Percentiles rank a stretch among this genome's conserved stretches.
Evolutionary conservation across 2,113 vertebrate genomes (phyloP).

Genomic region (Pelobates fuscus): DNA sequence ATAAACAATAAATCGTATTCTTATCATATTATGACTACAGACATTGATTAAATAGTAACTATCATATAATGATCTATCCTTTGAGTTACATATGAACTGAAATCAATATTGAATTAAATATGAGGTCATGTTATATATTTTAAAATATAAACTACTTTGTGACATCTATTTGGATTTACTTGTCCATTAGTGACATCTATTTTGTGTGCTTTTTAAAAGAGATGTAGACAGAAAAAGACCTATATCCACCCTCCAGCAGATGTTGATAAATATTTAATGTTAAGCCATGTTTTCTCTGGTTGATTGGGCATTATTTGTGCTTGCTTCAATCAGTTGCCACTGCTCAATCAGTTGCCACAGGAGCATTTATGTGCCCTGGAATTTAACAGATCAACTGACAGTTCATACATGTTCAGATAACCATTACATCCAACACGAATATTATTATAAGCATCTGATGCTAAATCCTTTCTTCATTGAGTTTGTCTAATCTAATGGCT

Average conservation of each 20-base stretch:
- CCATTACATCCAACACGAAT: too few species aligned
- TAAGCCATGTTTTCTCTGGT: neutral
- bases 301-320: too few species aligned
- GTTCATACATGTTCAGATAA: too few species aligned
- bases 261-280: neutral
- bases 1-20: neutral
- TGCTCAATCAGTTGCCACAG: too few species aligned
- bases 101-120: neutral
- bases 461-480: too few species aligned
- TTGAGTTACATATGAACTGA: neutral
- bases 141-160: neutral
- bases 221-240: neutral
- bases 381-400: too few species aligned
- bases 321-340: too few species aligned
- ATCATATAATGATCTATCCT: neutral
- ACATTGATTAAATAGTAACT: neutral
- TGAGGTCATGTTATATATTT: constrained; percentile 1
- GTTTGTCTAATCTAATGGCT: too few species aligned
- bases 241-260: neutral
- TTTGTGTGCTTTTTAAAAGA: neutral
- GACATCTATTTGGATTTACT: constrained; percentile 8
- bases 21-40: neutral
- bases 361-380: too few species aligned
- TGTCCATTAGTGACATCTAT: constrained; percentile 9
- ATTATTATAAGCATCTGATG: too few species aligned